Percentiles rank a stretch among this genome's conserved stretches.
These are phyloP conservation scores for Rhyacichthys aspro DNA, from an alignment of 2,797 vertebrate species.

Conservation along the genomic window DNA sequence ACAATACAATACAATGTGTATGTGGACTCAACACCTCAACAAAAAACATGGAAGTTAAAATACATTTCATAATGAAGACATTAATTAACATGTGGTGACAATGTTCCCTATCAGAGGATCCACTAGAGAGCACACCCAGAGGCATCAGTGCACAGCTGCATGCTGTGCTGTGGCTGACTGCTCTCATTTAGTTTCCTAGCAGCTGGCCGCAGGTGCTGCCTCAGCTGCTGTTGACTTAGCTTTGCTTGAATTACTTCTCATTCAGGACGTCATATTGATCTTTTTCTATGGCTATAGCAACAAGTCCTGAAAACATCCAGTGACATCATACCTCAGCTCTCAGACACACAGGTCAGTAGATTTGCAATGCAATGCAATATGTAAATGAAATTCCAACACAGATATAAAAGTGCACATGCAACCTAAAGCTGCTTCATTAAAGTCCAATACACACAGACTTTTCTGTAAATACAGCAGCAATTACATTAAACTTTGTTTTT, in stretches of 20 bases:
- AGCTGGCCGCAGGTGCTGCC: conserved; percentile 13
- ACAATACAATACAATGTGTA: too few species aligned
- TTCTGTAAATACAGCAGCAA: too few species aligned
- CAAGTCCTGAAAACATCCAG: neutral
- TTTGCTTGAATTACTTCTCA: neutral
- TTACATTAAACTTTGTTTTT: too few species aligned
- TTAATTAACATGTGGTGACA: neutral
- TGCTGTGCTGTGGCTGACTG: conserved; percentile 1
- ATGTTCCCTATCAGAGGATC: neutral
- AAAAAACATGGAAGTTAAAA: too few species aligned
- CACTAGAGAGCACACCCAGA: neutral
- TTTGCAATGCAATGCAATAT: too few species aligned
- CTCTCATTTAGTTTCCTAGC: conserved; percentile 5
- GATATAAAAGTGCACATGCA: too few species aligned
- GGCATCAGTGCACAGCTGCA: neutral
- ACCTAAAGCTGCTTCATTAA: too few species aligned
- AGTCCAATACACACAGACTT: too few species aligned
- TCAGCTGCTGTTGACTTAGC: conserved; percentile 22
- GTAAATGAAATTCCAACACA: too few species aligned
- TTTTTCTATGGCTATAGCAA: neutral
- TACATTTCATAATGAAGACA: neutral
- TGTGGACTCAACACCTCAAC: too few species aligned
- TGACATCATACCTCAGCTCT: conserved; percentile 7
- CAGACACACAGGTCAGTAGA: conserved; percentile 1
- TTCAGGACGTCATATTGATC: conserved; percentile 8